These are phyloP conservation scores for Sciurus niger DNA, from an alignment of 2,113 vertebrate genomes.

Conservation along the genomic window DNA sequence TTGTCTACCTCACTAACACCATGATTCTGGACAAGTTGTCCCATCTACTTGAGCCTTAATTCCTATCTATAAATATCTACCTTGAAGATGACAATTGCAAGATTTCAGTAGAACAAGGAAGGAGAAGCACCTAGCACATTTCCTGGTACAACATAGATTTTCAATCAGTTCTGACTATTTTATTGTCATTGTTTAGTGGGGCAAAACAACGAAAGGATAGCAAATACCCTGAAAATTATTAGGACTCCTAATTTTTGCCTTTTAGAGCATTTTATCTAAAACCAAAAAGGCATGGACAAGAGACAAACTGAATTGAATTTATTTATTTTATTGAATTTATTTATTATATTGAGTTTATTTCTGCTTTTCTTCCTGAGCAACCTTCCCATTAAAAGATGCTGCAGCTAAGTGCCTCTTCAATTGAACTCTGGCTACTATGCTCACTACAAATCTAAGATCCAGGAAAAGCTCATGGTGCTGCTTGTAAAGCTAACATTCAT, in stretches of 20 bases:
- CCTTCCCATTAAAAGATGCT: not conserved
- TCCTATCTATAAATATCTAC: not conserved
- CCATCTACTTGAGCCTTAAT: not conserved
- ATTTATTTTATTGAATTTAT: too few species aligned
- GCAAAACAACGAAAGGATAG: not conserved
- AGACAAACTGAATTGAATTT: not conserved
- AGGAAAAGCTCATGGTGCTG: not conserved
- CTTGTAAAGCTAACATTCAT: not conserved
- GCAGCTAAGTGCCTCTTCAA: not conserved
- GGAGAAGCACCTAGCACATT: not conserved
- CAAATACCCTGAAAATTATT: not conserved
- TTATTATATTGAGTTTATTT: not conserved
- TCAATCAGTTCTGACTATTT: not conserved
- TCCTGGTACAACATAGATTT: not conserved
- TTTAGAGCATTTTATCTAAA: not conserved
- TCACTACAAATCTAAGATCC: not conserved
- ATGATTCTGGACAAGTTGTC: not conserved
- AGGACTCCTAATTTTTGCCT: not conserved
- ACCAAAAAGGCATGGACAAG: slow-evolving; percentile 14
- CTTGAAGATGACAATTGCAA: not conserved
- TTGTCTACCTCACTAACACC: not conserved
- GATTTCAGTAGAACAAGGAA: not conserved
- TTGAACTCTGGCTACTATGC: too few species aligned
- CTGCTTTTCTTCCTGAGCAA: not conserved
- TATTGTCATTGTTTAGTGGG: not conserved